phyloP scores from a whole-genome alignment of 2,888 invertebrate genomes.

The Rhamphomyia laevipes region DNA sequence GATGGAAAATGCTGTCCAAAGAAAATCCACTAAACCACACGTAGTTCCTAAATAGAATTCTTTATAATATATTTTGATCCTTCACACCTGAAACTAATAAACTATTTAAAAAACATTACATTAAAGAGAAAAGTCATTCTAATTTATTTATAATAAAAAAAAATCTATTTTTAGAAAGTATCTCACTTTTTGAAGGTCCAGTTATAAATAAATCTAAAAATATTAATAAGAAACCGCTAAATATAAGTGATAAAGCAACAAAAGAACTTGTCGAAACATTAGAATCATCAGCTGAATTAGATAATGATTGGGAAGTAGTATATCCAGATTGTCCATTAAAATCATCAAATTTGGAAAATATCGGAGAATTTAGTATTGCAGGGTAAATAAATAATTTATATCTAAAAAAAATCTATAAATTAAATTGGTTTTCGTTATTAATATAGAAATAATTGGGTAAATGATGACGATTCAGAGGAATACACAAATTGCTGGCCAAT shows the following conservation, averaged over 20 bases:
- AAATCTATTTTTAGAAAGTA: too few species aligned
- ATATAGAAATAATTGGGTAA: conserved; percentile 29
- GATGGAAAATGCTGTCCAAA: too few species aligned
- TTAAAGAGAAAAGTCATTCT: too few species aligned
- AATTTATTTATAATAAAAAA: too few species aligned
- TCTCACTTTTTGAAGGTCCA: conserved; percentile 5
- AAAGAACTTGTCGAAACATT: conserved; percentile 35
- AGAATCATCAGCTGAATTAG: conserved; percentile 28
- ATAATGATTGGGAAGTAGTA: conserved; percentile 37
- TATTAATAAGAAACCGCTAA: conserved; percentile 16
- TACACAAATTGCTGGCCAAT: conserved; percentile 83
- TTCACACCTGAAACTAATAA: too few species aligned
- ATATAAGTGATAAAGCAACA: conserved; percentile 35
- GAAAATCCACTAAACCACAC: too few species aligned
- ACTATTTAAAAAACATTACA: too few species aligned
- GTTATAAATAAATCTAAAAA: background rate
- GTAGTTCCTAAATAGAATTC: too few species aligned
- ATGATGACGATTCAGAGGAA: conserved; percentile 29
- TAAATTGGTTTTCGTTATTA: background rate
- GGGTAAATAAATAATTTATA: conserved; percentile 30
- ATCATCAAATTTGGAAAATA: conserved; percentile 23
- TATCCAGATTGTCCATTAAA: conserved; percentile 35
- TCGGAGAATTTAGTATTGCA: conserved; percentile 40
- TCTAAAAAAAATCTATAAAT: conserved; percentile 12
- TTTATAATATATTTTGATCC: too few species aligned